Base-by-base conservation (phyloP, 2,113 vertebrate genomes). In the Deroptyus accipitrinus region DNA sequence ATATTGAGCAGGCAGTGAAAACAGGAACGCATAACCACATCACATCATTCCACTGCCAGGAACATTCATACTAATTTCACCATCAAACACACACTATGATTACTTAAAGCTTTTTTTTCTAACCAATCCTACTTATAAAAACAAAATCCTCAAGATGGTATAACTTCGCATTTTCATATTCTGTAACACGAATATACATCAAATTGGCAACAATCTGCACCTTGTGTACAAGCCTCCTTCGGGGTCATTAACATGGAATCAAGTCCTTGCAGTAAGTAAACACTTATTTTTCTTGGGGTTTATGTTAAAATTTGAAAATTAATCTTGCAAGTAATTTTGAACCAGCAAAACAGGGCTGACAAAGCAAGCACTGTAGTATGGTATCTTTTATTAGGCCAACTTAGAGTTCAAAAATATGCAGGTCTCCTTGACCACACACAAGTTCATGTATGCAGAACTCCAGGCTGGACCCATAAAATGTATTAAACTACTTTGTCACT, bases 301-400 rank as follows among this genome's bases (percentile, higher is more conserved):
- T 96, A 97, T 16, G 39, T 94, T 93, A 94, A 97, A 97, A 97
- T 94, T 74, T 92, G 67, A 94, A 97, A 98, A 96, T n/a, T 72
- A 97, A 98, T 97, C 95, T 95, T 95, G 77, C 96, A 76, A 94
- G 91, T 78, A 64, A 59, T 95, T 97, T 77, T 88, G 75, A 87
- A 91, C 85, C 86, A 95, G 83, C 90, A 96, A 97, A 96, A 87
- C 79, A 95, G 85, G 75, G 90, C 55, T 96, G 96, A 97, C 92
- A 97, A 97, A 97, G 95, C 90, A 96, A 96, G 92, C 52, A 92
- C 93, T 96, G 91, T 96, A 96, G 91, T 93, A 92, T 89, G 78
- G 75, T 96, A 91, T 91, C 96, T 96, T 97, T 97, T 97, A 96
- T 96, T 95, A 96, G 95, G 68, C 94, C 96, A 96, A 80, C 84